Evolutionary conservation across 2,113 vertebrate genomes (phyloP).

Genomic region (Nycticebus coucang): DNA sequence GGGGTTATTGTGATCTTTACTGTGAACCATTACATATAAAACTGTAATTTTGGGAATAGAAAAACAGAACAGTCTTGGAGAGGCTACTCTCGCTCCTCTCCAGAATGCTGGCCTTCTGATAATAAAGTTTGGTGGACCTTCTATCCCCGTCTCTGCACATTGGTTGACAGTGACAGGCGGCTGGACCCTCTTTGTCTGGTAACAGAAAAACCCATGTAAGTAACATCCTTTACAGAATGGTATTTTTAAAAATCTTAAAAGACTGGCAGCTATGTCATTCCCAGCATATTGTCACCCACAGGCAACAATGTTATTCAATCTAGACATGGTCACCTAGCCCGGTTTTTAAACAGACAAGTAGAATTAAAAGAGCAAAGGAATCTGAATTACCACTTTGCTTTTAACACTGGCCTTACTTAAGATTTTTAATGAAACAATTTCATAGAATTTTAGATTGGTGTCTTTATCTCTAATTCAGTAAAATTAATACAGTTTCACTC

Average conservation of each 20-base stretch:
- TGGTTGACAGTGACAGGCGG: no score
- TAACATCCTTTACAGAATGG: not conserved
- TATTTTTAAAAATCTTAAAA: constrained; percentile 15
- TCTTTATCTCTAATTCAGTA: constrained; percentile 15
- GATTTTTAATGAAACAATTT: not conserved
- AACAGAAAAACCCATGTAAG: not conserved
- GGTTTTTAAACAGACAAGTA: constrained; percentile 37
- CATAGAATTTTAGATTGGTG: constrained; percentile 17
- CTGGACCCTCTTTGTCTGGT: no score
- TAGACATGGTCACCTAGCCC: not conserved
- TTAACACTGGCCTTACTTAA: constrained; percentile 25
- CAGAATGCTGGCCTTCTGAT: no score
- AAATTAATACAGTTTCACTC: constrained; percentile 21
- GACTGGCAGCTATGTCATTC: not conserved
- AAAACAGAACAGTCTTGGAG: no score
- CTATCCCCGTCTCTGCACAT: no score
- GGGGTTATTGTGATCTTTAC: no score
- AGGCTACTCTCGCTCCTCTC: no score
- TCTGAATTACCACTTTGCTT: not conserved
- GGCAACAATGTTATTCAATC: not conserved
- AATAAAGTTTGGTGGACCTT: no score
- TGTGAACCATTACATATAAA: no score
- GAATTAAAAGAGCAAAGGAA: not conserved
- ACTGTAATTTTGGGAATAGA: no score
- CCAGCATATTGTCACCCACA: not conserved